These are phyloP conservation scores for Lypha dubia DNA, from an alignment of 2,888 invertebrate species.

Conservation along the genomic window DNA sequence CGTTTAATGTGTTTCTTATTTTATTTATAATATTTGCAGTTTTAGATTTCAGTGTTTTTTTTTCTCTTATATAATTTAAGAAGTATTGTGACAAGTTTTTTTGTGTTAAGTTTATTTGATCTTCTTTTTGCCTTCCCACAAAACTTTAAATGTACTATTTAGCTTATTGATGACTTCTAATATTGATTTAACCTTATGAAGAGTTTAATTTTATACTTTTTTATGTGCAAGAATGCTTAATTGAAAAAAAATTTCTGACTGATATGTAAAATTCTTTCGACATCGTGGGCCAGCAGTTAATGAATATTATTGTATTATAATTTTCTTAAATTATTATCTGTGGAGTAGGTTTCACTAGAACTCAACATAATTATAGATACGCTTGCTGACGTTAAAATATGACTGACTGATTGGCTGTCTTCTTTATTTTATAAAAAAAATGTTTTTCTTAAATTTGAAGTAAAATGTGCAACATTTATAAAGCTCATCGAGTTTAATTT, in stretches of 20 bases:
- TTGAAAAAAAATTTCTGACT: too few species aligned
- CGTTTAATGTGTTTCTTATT: slow-evolving; percentile 4
- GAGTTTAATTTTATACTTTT: slow-evolving; percentile 19
- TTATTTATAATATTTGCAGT: background rate
- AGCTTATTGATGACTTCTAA: slow-evolving; percentile 35
- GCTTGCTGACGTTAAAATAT: slow-evolving; percentile 35
- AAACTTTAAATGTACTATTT: slow-evolving; percentile 40
- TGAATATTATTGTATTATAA: background rate
- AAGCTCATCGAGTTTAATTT: slow-evolving; percentile 56
- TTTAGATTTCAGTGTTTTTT: background rate
- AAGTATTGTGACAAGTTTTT: slow-evolving; percentile 36
- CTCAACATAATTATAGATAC: slow-evolving; percentile 6
- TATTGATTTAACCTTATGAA: slow-evolving; percentile 26
- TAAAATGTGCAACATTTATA: slow-evolving; percentile 62
- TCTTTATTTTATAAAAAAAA: slow-evolving; percentile 29
- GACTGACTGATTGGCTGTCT: slow-evolving; percentile 39
- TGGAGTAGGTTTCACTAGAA: slow-evolving; percentile 44
- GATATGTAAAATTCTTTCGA: too few species aligned
- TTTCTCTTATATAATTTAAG: slow-evolving; percentile 26
- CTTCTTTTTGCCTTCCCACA: background rate
- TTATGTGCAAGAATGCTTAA: slow-evolving; percentile 42
- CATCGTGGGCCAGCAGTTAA: too few species aligned
- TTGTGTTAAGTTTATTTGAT: slow-evolving; percentile 15
- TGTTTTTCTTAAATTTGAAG: slow-evolving; percentile 30
- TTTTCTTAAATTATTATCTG: slow-evolving; percentile 1